These are phyloP conservation scores for Pyrocoelia pectoralis DNA, from an alignment of 2,888 invertebrate genomes.

Conservation along the genomic window DNA sequence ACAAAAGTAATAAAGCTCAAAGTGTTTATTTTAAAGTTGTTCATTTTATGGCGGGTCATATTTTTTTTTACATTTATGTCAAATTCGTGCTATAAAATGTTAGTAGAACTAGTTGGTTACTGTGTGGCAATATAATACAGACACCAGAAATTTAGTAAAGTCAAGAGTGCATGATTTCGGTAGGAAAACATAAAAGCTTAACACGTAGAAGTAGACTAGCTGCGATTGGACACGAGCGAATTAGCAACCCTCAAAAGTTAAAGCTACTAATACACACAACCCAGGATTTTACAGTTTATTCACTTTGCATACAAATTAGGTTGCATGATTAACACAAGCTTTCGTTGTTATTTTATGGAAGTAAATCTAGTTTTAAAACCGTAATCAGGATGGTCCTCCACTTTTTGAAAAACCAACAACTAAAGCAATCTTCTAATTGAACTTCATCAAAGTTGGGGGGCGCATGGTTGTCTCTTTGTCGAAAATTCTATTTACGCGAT, in stretches of 20 bases:
- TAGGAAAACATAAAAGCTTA: conserved; percentile 35
- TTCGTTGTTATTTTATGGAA: conserved; percentile 32
- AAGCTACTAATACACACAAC: conserved; percentile 36
- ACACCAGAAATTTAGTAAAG: not conserved
- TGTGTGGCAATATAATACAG: no score
- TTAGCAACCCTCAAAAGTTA: conserved; percentile 38
- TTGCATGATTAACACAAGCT: conserved; percentile 36
- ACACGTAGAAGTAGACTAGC: conserved; percentile 35
- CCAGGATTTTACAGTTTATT: conserved; percentile 37
- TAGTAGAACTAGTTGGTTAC: not conserved
- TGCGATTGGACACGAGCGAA: conserved; percentile 35
- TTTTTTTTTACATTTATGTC: not conserved
- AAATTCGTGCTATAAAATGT: not conserved
- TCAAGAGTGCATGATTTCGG: conserved; percentile 28
- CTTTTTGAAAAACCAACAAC: conserved; percentile 20
- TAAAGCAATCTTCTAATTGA: conserved; percentile 10
- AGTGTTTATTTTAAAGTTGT: not conserved
- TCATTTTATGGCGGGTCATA: not conserved
- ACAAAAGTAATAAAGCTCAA: not conserved
- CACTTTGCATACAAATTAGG: conserved; percentile 37
- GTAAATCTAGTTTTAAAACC: conserved; percentile 28
- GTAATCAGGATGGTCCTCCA: conserved; percentile 11
- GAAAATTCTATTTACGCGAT: conserved; percentile 27
- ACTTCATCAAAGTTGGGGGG: conserved; percentile 14
- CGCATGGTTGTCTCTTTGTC: not conserved